Conservation (phyloP, 1,140 invertebrate genomes). For the Leptinotarsa texana region DNA sequence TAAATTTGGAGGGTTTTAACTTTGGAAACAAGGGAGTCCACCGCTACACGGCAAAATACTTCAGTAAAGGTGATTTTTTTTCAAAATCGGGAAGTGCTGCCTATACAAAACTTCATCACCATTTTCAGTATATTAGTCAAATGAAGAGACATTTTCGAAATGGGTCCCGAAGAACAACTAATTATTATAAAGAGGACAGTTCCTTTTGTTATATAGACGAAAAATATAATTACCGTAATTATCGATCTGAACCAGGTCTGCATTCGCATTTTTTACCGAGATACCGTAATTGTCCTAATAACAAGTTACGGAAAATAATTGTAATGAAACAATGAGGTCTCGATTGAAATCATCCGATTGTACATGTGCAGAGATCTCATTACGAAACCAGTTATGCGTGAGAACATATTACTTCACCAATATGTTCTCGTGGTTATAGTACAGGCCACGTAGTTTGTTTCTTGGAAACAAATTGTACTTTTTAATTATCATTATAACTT, state of each 20-base stretch:
- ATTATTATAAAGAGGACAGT: not conserved
- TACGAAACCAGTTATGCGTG: not conserved
- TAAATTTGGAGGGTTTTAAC: too few species aligned
- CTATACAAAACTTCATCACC: too few species aligned
- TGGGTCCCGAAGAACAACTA: too few species aligned
- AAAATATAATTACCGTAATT: slow-evolving; percentile 7
- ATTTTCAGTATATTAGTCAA: too few species aligned
- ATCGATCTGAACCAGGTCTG: not conserved
- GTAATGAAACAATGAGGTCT: slow-evolving; percentile 8
- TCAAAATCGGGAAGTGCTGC: too few species aligned
- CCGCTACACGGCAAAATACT: too few species aligned
- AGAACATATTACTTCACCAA: not conserved
- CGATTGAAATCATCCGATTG: not conserved
- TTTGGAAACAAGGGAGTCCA: too few species aligned
- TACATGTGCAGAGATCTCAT: not conserved
- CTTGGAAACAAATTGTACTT: too few species aligned
- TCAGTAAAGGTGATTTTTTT: too few species aligned
- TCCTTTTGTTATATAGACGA: not conserved
- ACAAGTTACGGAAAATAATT: not conserved
- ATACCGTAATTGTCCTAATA: not conserved
- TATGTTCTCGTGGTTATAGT: not conserved
- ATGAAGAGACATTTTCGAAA: too few species aligned
- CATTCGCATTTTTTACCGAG: not conserved
- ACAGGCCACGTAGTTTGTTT: not conserved
- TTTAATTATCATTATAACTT: too few species aligned